Conservation (phyloP, 2,888 invertebrate species). For the Alviniconcha strummeri region DNA sequence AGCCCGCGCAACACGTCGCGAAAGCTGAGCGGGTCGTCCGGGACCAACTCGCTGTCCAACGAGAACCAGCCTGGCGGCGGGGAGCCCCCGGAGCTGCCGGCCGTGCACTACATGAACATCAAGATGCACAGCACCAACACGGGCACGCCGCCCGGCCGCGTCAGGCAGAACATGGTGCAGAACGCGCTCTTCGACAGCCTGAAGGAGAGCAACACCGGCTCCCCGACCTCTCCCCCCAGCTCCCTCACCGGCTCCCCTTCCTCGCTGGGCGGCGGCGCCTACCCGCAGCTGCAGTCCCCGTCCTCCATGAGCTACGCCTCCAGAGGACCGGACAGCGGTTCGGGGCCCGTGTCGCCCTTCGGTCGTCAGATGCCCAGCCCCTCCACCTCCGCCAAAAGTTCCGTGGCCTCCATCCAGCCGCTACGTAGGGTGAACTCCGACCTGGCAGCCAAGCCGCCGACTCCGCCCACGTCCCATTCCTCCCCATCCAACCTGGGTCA, state of each 20-base stretch:
- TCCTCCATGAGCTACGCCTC: not conserved
- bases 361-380: constrained; percentile 24
- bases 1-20: constrained; percentile 56
- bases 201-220: constrained; percentile 41
- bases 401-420: constrained; percentile 35
- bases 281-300: constrained; percentile 27
- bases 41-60: constrained; percentile 54
- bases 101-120: constrained; percentile 68
- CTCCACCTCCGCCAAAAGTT: constrained; percentile 9
- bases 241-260: constrained; percentile 38
- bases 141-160: constrained; percentile 25
- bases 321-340: not conserved
- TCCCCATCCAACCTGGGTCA: constrained; percentile 44
- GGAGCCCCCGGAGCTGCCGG: constrained; percentile 70
- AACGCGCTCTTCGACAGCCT: constrained; percentile 64
- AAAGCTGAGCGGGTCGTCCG: constrained; percentile 58
- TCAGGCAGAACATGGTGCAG: constrained; percentile 46
- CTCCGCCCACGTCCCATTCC: constrained; percentile 34
- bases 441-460: constrained; percentile 42
- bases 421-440: constrained; percentile 40
- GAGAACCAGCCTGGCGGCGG: constrained; percentile 53
- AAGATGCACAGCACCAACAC: constrained; percentile 52
- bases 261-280: constrained; percentile 29
- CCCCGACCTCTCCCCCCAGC: constrained; percentile 24
- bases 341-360: not conserved